Evolutionary conservation across 2,113 vertebrate species (phyloP), one percentile per base, ranked within the genome.

Genomic region (Sarotherodon lohbergeri): DNA sequence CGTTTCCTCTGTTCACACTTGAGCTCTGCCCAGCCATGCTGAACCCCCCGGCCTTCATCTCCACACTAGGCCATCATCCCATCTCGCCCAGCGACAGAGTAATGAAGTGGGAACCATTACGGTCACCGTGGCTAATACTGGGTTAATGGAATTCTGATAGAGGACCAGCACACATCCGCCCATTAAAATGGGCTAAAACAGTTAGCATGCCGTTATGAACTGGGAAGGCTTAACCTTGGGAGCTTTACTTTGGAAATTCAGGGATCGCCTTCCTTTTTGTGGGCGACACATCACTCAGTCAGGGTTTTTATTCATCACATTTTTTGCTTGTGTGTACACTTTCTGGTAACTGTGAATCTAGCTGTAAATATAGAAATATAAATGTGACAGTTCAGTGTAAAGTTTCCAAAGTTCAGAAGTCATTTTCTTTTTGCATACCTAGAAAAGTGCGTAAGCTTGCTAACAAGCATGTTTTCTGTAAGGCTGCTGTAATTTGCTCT

Each of bases 1-100:
- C 94, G 95, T 95, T 90, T 89, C 91, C 88, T 88, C 83, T 13
- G 90, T 96, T 96, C 94, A 96, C 95, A 96, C 95, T 93, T 95
- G 94, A 95, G 94, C 93, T 96, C 94, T 95, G 95, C 95, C 91
- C 92, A 96, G 93, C 94, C 95, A 96, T 95, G 96, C 96, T 93
- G 93, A 96, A 96, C 94, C 94, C 84, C 90, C 63, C 13, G 85
- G 91, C 91, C 93, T 92, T 94, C 93, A 93, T 95, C 88, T 93
- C 86, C 55, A 89, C 88, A 71, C 87, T 76, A 41, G 82, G 87
- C 89, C 89, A 92, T 96, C 94, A 89, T 93, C 39, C 90, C 59
- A 79, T 89, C 84, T 90, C 86, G 88, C 89, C 43, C 71, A 80
- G 92, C 86, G 61, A 89, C 90, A 92, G 92, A 93, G 89, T 95